Base-by-base conservation (phyloP, 2,113 vertebrate genomes). In the Corynorhinus townsendii region DNA sequence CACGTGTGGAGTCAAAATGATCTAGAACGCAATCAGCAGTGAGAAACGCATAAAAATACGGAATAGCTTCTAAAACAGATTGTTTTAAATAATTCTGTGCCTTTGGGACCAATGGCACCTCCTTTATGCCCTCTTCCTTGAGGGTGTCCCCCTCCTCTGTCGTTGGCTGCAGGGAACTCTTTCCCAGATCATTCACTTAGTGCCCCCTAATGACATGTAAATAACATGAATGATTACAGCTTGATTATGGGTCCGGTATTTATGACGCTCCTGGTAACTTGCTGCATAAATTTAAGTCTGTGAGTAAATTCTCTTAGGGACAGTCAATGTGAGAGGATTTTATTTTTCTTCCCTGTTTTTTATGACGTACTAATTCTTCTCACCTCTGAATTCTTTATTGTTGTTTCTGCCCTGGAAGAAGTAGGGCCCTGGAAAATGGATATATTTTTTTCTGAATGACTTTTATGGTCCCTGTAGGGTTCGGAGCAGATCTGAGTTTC, bases 191-290 rank as follows among this genome's bases (percentile, higher is more conserved):
- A 10, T 96, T 96, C 95, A n/a, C 45, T 12, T 91, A 91, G 72
- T 96, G 47, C 91, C 71, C 66, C 91, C 75, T 72, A 72, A 90
- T 97, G 96, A 92, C 73, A 89, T 82, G 62, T 95, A 97, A 97
- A 96, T 97, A 97, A 97, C 96, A 96, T 49, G 38, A 69, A 86
- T 96, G 96, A 95, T n/a, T 93, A 43, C 86, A 86, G 69, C 95
- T 96, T 96, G 45, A 89, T 96, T 97, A 90, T 87, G 1, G 5
- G 28, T 54, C 54, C 43, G 28, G 69, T 89, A 96, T 98, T 97
- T 97, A 95, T 88, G 71, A 87, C 7, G 71, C 77, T 95, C 16
- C 38, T 54, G 86, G 71, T 96, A 96, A 94, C 95, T 81, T 72
- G 90, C 86, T 92, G 86, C 79, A 73, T 97, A 86, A 88, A 77